Evolutionary conservation across 1,140 invertebrate species (phyloP), one percentile per base, ranked within the genome.

Genomic region (Cepaea nemoralis): DNA sequence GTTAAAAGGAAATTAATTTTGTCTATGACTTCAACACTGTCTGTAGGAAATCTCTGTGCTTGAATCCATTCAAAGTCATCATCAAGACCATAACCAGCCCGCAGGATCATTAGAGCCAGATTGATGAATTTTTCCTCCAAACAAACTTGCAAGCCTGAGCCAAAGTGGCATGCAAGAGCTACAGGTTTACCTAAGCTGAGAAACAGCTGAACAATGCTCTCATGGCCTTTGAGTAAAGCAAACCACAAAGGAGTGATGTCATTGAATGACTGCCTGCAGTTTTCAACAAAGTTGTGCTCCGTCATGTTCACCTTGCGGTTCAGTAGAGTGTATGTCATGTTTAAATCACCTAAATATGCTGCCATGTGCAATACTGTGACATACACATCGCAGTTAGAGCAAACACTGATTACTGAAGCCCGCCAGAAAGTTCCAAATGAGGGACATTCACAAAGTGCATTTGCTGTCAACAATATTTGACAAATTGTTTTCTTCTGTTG

Each of bases 41-140:
- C 16, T 33, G 78, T 76, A 35, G 77, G 77, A 27, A 75, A 83
- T 5, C 40, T 75, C 39, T 71, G 50, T 24, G 59, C 69, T 66
- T 83, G 55, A 14, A 83, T 83, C 82, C 82, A 83, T 35, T 83
- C 82, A 39, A 80, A 39, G 50, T 83, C 82, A 42, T 83, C 82
- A 42, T 80, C 63, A 24, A 83, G 59, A 76, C 75, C 63, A 40
- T 83, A 83, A 27, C 82, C 82, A n/a, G 82, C 70, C 8, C 42
- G 77, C 6, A 83, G 71, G 31, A 83, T 73, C 77, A 83, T 67
- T 12, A 70, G 71, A 27, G 82, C 82, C 24, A 63, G 22, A 19
- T 50, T 71, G n/a, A 33, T 77, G 48, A 70, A 70, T 24, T 69
- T 78, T 45, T 80, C 82, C 48, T 83, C 77, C 31, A 83, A 39